phyloP scores from a whole-genome alignment of 2,888 invertebrate species.

The Thelaira solivaga region DNA sequence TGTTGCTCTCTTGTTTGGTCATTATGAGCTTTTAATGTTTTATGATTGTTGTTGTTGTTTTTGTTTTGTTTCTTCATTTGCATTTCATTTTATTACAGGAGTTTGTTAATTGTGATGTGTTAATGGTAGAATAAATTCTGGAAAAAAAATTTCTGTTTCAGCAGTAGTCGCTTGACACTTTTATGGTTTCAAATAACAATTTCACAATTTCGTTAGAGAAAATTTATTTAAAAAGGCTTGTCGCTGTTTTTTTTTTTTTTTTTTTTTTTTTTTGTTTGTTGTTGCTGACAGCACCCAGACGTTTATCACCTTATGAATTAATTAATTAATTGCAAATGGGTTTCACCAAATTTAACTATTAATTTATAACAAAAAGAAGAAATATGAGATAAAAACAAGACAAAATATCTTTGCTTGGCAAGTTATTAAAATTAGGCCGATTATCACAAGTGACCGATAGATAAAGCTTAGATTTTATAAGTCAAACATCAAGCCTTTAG shows the following conservation, averaged over 20 bases:
- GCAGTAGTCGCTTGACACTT: not conserved
- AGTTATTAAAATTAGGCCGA: too few species aligned
- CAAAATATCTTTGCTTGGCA: too few species aligned
- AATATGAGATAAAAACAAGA: too few species aligned
- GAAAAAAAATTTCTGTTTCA: not conserved
- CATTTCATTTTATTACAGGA: constrained; percentile 41
- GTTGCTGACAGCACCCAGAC: too few species aligned
- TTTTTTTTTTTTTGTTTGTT: too few species aligned
- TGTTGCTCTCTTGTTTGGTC: not conserved
- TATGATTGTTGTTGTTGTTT: not conserved
- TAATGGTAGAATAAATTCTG: constrained; percentile 18
- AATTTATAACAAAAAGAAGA: too few species aligned
- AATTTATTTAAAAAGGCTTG: not conserved
- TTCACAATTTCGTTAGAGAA: not conserved
- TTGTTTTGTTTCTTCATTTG: constrained; percentile 3
- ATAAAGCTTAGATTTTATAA: too few species aligned
- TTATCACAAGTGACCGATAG: too few species aligned
- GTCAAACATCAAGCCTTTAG: too few species aligned
- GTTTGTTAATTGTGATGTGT: constrained; percentile 28
- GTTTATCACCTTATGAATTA: too few species aligned
- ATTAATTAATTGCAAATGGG: too few species aligned
- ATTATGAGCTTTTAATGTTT: constrained; percentile 34
- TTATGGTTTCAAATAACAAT: not conserved
- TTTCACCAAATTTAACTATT: too few species aligned
- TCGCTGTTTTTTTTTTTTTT: not conserved